Percentiles rank a stretch among this genome's conserved stretches.
These are phyloP conservation scores for Clarias platycephalus DNA, from an alignment of 2,797 vertebrate genomes.

Conservation along the genomic window DNA sequence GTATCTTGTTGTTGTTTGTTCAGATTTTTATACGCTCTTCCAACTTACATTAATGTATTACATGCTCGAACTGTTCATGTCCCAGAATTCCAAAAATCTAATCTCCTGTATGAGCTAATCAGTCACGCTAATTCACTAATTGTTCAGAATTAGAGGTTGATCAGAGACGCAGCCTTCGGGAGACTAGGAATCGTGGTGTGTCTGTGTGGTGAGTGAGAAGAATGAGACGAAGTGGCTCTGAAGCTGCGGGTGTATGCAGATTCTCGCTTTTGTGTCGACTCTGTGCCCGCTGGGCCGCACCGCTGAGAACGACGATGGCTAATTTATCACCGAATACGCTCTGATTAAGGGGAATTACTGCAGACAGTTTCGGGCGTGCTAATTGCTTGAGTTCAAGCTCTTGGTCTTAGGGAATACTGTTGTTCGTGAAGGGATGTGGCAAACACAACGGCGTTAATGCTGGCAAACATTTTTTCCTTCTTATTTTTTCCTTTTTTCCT, in stretches of 20 bases:
- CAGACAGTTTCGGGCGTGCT: slow-evolving; percentile 67
- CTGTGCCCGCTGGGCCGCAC: slow-evolving; percentile 41
- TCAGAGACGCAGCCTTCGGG: background rate
- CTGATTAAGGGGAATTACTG: slow-evolving; percentile 77
- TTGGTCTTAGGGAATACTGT: slow-evolving; percentile 63
- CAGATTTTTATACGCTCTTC: background rate
- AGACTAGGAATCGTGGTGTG: background rate
- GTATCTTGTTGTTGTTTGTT: too few species aligned
- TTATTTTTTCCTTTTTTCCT: too few species aligned
- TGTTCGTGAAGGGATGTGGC: slow-evolving; percentile 60
- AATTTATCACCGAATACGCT: slow-evolving; percentile 74
- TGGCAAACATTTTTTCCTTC: background rate
- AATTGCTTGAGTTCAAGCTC: slow-evolving; percentile 77
- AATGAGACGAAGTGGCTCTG: slow-evolving; percentile 61
- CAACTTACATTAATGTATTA: too few species aligned
- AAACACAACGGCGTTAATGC: slow-evolving; percentile 52
- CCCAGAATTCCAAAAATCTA: background rate
- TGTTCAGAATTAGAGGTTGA: slow-evolving; percentile 15
- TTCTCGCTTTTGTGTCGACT: slow-evolving; percentile 47
- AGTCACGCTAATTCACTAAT: slow-evolving; percentile 14
- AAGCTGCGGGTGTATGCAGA: slow-evolving; percentile 62
- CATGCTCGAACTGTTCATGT: background rate
- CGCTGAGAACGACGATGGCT: slow-evolving; percentile 67
- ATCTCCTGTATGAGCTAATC: slow-evolving; percentile 9
- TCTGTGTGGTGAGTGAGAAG: slow-evolving; percentile 22